Conservation (phyloP, 2,113 vertebrate genomes). For the Semicossyphus pulcher region DNA sequence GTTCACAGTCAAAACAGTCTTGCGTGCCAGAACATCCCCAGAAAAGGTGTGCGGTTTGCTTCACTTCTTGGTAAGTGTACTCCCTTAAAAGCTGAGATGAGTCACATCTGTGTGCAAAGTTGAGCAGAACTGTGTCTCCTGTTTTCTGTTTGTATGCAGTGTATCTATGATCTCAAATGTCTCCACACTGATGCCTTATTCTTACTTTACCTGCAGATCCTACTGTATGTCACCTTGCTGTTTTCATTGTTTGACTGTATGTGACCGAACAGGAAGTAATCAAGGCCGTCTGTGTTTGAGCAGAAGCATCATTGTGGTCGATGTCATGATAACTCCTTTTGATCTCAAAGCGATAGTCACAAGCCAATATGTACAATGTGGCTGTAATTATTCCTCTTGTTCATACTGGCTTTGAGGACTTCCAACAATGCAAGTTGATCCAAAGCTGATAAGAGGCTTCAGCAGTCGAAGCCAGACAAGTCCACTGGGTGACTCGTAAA, state of each 20-base stretch:
- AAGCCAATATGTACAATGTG: not conserved
- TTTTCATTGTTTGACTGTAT: not conserved
- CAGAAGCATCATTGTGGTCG: not conserved
- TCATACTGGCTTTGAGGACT: not conserved
- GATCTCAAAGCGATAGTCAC: not conserved
- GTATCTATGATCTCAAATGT: not conserved
- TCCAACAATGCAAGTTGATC: not conserved
- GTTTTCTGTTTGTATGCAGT: not conserved
- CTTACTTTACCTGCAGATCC: not conserved
- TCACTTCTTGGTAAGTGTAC: not conserved
- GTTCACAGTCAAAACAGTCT: not conserved
- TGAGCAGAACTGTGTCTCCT: not conserved
- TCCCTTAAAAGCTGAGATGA: not conserved
- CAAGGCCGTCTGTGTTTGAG: not conserved
- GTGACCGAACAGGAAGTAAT: no score
- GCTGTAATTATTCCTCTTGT: not conserved
- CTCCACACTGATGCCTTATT: slow-evolving; percentile 15
- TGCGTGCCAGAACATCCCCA: no score
- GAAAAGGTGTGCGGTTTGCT: not conserved
- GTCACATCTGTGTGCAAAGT: not conserved
- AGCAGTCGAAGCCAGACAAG: not conserved
- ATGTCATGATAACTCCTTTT: not conserved
- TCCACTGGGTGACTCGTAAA: not conserved
- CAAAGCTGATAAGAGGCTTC: not conserved
- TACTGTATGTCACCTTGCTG: no score